A percentile compares a stretch with the other conserved stretches of the same genome.
phyloP scores from a whole-genome alignment of 2,888 invertebrate species.

The Flabesymbios commensalis region DNA sequence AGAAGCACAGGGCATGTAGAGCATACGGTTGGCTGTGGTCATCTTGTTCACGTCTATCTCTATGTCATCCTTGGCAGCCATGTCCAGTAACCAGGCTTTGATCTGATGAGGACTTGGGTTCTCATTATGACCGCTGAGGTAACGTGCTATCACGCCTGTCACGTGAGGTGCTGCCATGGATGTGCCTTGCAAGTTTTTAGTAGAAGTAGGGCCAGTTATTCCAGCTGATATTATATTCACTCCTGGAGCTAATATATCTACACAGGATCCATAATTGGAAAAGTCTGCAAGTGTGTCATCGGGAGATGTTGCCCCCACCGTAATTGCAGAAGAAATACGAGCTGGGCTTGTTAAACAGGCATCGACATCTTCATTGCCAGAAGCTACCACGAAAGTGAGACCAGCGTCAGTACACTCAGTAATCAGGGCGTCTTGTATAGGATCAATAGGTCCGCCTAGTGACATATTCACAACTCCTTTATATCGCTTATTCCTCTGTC shows the following conservation, averaged over 20 bases:
- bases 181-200: constrained; percentile 15
- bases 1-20: too few relatives aligned
- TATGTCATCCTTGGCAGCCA: too few relatives aligned
- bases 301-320: constrained; percentile 12
- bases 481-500: neutral
- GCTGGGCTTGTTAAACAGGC: constrained; percentile 6
- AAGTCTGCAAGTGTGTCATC: constrained; percentile 7
- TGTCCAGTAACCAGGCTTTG: too few relatives aligned
- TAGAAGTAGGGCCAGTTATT: neutral
- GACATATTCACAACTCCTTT: neutral
- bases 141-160: constrained; percentile 17
- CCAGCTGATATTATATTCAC: constrained; percentile 11
- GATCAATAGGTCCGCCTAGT: neutral
- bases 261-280: constrained; percentile 24
- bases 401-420: neutral
- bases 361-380: constrained; percentile 4
- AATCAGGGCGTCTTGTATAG: neutral
- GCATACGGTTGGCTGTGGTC: too few relatives aligned
- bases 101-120: too few relatives aligned
- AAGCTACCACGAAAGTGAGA: constrained; percentile 7
- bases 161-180: constrained; percentile 27
- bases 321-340: neutral
- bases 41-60: too few relatives aligned
- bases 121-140: too few relatives aligned
- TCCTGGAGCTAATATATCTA: constrained; percentile 25